phyloP scores from a whole-genome alignment of 2,797 vertebrate species.

The Dipus sagitta region DNA sequence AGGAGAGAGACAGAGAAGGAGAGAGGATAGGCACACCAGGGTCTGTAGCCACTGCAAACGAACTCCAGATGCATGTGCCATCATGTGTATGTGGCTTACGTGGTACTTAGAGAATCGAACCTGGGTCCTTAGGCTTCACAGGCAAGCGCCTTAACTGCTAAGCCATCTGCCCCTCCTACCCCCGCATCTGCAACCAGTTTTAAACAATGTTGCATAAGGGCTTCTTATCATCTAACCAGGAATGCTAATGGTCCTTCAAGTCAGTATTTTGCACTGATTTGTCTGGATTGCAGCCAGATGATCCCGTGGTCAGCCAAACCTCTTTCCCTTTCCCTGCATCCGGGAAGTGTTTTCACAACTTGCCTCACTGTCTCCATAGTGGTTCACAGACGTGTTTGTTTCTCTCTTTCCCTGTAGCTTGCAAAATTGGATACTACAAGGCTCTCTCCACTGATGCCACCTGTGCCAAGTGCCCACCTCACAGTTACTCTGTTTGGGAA shows the following conservation, averaged over 20 bases:
- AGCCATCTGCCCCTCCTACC: no score
- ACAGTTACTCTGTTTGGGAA: slow-evolving; percentile 96
- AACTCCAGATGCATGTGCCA: no score
- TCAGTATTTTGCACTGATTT: slow-evolving; percentile 67
- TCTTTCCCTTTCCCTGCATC: slow-evolving; percentile 71
- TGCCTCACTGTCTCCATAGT: slow-evolving; percentile 66
- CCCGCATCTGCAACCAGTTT: neutral
- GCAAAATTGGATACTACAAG: slow-evolving; percentile 97
- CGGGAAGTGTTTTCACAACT: slow-evolving; percentile 61
- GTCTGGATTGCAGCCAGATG: slow-evolving; percentile 77
- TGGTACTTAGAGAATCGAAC: no score
- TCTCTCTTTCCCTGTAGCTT: slow-evolving; percentile 89
- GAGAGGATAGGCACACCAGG: no score
- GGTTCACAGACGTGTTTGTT: slow-evolving; percentile 35
- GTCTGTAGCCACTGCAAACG: no score
- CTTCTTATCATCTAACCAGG: neutral
- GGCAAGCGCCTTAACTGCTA: no score
- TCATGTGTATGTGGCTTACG: no score
- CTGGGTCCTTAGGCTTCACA: no score
- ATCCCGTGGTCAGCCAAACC: slow-evolving; percentile 67
- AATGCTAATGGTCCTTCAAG: slow-evolving; percentile 62
- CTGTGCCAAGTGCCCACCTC: slow-evolving; percentile 96
- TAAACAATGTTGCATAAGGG: neutral
- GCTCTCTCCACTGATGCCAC: slow-evolving; percentile 93
- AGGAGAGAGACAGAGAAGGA: no score